A percentile compares a stretch with the other conserved stretches of the same genome.
Conservation (phyloP, 35 echinoderm and acorn worm genomes). For the Ophioderma brevispina region DNA sequence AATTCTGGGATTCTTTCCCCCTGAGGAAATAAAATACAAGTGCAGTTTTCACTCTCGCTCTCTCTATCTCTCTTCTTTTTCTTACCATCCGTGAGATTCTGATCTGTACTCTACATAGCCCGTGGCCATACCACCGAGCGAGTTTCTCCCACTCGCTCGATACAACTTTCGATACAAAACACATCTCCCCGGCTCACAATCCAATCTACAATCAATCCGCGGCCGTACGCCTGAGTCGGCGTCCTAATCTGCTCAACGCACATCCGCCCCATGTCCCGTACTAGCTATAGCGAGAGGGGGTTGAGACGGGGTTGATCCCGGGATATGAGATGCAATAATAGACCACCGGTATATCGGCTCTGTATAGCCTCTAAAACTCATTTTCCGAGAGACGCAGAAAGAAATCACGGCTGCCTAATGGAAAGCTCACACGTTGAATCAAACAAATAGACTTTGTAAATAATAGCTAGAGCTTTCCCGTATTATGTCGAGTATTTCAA, state of each 20-base stretch:
- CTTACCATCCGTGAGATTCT: not conserved
- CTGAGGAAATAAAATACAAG: slow-evolving; percentile 3
- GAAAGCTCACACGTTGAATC: not conserved
- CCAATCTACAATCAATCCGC: slow-evolving; percentile 6
- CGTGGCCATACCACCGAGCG: not conserved
- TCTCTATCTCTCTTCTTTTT: not conserved
- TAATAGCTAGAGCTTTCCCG: not conserved
- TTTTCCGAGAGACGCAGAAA: not conserved
- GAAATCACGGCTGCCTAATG: not conserved
- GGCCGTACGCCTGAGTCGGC: not conserved
- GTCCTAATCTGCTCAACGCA: not conserved
- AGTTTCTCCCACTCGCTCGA: not conserved
- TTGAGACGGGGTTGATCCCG: not conserved
- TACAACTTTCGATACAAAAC: slow-evolving; percentile 10
- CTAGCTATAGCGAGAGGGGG: not conserved
- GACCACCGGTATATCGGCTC: not conserved
- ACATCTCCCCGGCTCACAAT: slow-evolving; percentile 5
- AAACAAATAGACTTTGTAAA: slow-evolving; percentile 7
- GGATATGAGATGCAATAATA: slow-evolving; percentile 9
- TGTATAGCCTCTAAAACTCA: not conserved
- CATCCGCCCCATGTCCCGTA: not conserved
- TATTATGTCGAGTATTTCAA: not conserved
- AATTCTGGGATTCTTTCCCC: not conserved
- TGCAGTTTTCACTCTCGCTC: not conserved
- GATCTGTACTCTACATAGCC: not conserved